Percentiles rank a stretch among this genome's conserved stretches.
phyloP scores from a whole-genome alignment of 2,888 invertebrate genomes.

The Machimus atricapillus region DNA sequence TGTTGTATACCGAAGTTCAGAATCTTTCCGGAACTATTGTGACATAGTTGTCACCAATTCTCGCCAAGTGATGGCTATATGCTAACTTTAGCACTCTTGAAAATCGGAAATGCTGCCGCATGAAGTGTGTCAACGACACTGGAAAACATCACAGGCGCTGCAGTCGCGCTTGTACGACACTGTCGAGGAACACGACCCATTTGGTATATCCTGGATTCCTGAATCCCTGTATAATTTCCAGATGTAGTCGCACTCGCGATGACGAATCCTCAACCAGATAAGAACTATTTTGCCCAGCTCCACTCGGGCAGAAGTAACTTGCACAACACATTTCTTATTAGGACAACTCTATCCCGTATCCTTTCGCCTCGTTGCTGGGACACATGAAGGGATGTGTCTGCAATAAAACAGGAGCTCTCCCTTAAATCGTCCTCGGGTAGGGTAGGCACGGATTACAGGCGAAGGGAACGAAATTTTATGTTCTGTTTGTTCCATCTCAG shows the following conservation, averaged over 20 bases:
- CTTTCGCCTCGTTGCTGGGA: background rate
- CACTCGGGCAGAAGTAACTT: constrained; percentile 11
- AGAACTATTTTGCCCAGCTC: constrained; percentile 20
- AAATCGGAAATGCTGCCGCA: background rate
- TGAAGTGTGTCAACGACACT: background rate
- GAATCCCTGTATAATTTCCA: background rate
- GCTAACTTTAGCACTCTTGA: background rate
- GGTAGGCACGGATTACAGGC: background rate
- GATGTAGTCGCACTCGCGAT: background rate
- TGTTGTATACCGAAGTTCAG: background rate
- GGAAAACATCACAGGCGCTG: background rate
- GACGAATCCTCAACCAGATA: constrained; percentile 6
- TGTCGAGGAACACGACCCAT: background rate
- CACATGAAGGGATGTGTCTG: background rate
- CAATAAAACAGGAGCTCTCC: background rate
- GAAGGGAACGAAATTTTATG: constrained; percentile 6
- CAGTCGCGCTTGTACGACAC: background rate
- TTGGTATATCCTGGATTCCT: background rate
- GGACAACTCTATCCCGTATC: constrained; percentile 7
- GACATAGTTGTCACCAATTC: background rate
- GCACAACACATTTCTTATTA: constrained; percentile 19
- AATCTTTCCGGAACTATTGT: background rate
- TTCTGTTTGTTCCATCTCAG: constrained; percentile 21
- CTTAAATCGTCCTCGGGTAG: constrained; percentile 7
- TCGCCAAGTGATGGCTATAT: background rate